A percentile compares a stretch with the other conserved stretches of the same genome.
Evolutionary conservation across 30 jellyfish, hydroid and myxozoan genomes (phyloP).

Genomic region (Hydractinia symbiolongicarpus): DNA sequence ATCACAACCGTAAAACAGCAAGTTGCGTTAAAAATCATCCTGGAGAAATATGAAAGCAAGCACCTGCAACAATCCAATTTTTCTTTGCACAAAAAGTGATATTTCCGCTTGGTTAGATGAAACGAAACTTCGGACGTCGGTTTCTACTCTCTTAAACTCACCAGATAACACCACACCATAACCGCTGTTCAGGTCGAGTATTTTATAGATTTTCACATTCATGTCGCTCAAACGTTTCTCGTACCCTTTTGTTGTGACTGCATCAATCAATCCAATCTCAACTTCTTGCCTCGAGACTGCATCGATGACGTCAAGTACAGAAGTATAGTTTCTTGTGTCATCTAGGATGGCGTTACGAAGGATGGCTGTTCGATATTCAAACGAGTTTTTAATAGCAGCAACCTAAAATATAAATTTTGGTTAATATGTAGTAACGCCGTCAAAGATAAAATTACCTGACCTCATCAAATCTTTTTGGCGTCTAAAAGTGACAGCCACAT

Average conservation of each 20-base stretch:
- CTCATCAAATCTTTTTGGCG: too few relatives aligned
- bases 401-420: not conserved
- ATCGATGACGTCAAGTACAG: not conserved
- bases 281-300: conserved; percentile 11
- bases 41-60: too few relatives aligned
- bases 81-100: not conserved
- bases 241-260: not conserved
- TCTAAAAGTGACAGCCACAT: too few relatives aligned
- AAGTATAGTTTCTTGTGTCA: not conserved
- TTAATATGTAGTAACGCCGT: too few relatives aligned
- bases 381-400: conserved; percentile 8
- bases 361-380: conserved; percentile 14
- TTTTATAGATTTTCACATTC: conserved; percentile 10
- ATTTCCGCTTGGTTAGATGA: conserved; percentile 9
- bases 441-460: too few relatives aligned
- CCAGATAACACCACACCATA: conserved; percentile 20
- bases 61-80: not conserved
- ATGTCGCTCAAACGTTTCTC: not conserved
- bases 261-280: conserved; percentile 28
- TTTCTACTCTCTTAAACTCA: conserved; percentile 1
- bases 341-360: not conserved
- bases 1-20: too few relatives aligned
- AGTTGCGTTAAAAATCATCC: too few relatives aligned
- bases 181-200: conserved; percentile 6
- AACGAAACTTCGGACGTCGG: conserved; percentile 7